A percentile compares a stretch with the other conserved stretches of the same genome.
These are phyloP conservation scores for Bos indicus DNA, from an alignment of 2,113 vertebrate species.

Conservation along the genomic window DNA sequence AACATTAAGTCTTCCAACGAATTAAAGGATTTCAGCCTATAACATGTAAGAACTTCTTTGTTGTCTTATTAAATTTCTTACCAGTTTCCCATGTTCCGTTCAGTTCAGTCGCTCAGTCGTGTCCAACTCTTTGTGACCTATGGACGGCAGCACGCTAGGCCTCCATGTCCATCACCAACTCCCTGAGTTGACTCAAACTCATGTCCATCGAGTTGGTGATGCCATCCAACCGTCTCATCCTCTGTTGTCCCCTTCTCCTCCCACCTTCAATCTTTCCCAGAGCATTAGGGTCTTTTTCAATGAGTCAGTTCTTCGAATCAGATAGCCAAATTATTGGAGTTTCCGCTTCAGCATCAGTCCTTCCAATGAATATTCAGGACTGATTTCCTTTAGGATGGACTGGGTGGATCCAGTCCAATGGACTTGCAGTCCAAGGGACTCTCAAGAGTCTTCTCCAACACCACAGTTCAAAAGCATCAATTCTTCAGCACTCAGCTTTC, in stretches of 20 bases:
- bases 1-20: neutral
- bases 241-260: neutral
- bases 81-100: neutral
- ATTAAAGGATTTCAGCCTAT: neutral
- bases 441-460: too few relatives aligned
- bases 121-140: neutral
- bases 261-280: neutral
- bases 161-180: neutral
- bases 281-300: neutral
- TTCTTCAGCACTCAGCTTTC: too few relatives aligned
- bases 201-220: neutral
- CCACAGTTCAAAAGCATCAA: too few relatives aligned
- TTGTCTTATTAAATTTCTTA: neutral
- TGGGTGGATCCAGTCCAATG: neutral
- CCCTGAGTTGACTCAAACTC: neutral
- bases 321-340: neutral
- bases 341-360: neutral
- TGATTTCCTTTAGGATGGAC: neutral
- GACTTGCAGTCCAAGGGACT: neutral
- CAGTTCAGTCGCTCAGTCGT: neutral
- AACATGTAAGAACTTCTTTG: neutral
- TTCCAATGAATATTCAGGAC: neutral
- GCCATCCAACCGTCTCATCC: neutral
- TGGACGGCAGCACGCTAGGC: neutral
- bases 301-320: fast-evolving